Evolutionary conservation across 2,113 vertebrate species (phyloP).

Genomic region (Phylloscopus trochilus): DNA sequence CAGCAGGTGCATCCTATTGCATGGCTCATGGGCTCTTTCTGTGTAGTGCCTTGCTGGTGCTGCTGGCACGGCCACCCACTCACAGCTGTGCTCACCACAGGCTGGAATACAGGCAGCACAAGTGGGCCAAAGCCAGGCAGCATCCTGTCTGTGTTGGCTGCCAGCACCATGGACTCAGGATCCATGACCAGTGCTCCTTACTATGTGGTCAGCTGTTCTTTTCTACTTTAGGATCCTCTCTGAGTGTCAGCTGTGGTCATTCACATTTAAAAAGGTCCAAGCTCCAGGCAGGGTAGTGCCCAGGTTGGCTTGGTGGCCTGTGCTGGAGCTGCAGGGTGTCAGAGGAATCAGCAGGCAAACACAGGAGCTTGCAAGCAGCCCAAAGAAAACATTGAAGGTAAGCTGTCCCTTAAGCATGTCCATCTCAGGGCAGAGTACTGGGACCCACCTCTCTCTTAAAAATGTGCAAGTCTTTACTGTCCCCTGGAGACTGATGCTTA

Average conservation of each 20-base stretch:
- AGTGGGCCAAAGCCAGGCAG: not conserved
- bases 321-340: not conserved
- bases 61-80: not conserved
- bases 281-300: not conserved
- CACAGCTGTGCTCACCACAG: not conserved
- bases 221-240: not conserved
- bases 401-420: not conserved
- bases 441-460: not conserved
- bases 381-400: not conserved
- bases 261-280: not conserved
- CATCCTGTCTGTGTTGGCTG: not conserved
- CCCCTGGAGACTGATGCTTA: not conserved
- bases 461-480: not conserved
- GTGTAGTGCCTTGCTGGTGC: not conserved
- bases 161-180: rapidly evolving
- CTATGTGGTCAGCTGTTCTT: not conserved
- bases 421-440: not conserved
- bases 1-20: not conserved
- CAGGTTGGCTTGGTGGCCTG: not conserved
- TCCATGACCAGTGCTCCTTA: rapidly evolving
- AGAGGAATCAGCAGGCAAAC: not conserved
- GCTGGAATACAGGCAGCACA: not conserved
- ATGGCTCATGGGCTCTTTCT: not conserved
- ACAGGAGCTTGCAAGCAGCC: not conserved
- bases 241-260: not conserved